A percentile compares a stretch with the other conserved stretches of the same genome.
Conservation (phyloP, 2,113 vertebrate genomes). For the Pachyramphus minor region DNA sequence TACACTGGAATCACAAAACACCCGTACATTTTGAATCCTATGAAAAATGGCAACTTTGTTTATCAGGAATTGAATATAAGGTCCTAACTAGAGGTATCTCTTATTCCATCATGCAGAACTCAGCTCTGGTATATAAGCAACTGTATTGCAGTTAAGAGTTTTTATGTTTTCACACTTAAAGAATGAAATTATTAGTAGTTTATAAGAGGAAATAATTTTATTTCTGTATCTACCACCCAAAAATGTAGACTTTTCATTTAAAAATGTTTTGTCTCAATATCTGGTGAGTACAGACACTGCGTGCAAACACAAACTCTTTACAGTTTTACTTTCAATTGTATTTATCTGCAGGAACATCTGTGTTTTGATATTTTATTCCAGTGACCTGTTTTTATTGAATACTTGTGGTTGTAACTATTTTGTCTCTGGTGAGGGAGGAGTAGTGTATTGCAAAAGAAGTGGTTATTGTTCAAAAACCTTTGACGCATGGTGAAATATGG, state of each 20-base stretch:
- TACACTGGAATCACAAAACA: not conserved
- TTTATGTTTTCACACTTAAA: not conserved
- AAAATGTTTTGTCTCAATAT: not conserved
- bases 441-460: not conserved
- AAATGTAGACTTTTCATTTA: not conserved
- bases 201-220: not conserved
- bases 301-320: not conserved
- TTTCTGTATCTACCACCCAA: not conserved
- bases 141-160: not conserved
- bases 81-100: not conserved
- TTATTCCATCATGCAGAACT: not conserved
- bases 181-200: not conserved
- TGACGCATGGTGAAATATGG: not conserved
- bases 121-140: not conserved
- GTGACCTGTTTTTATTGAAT: not conserved
- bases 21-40: not conserved
- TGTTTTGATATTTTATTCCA: not conserved
- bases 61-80: not conserved
- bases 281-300: not conserved
- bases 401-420: not conserved
- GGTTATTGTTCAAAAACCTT: not conserved
- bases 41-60: not conserved
- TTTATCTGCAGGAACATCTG: not conserved
- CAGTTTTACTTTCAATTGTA: not conserved
- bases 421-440: not conserved